Base-by-base conservation (phyloP, 2,113 vertebrate species). In the Gobius niger region DNA sequence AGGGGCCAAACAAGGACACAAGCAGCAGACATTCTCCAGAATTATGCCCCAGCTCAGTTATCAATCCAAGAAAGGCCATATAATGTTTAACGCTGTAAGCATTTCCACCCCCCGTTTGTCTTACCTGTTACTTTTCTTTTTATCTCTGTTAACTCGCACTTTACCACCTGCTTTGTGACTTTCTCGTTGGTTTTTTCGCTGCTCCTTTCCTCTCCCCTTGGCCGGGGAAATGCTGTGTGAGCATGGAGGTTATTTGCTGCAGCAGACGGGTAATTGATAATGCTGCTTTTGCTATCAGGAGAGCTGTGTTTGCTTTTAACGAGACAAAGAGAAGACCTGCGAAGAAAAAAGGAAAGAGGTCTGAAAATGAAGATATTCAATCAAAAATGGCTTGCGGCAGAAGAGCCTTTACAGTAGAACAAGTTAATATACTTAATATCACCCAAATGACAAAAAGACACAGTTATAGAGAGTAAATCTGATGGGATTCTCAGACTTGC, bases 181-280 rank as follows among this genome's bases (percentile, higher is more conserved):
- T n/a, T 50, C 42, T 66, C 19, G 34, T 41, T 64, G 68, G 46
- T 47, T 70, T 34, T 74, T 69, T 56, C 34, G 59, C 51, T 63
- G 63, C 9, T 69, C 24, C 64, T 19, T 47, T 64, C 63, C 59
- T 61, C 52, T 71, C 34, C 73, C 76, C 47, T 7, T 24, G 49
- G 69, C 80, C 60, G 73, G 73, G 68, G 41, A 86, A 90, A 87
- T 82, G 89, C 90, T 87, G 87, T 46, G 85, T 83, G 73, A 76
- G 87, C 90, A 88, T 69, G 75, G 78, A 51, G 61, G 42, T 79
- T 73, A 73, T 83, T 90, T 88, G 83, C 79, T 87, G 84, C 78
- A 87, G 79, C 66, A 88, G 75, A 89, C 49, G 1, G 50, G 89
- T 85, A 84, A 89, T 89, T 89, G 81, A 88, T 90, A 88, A 85